Conservation (phyloP, 2,113 vertebrate genomes). For the Tetrao urogallus region DNA sequence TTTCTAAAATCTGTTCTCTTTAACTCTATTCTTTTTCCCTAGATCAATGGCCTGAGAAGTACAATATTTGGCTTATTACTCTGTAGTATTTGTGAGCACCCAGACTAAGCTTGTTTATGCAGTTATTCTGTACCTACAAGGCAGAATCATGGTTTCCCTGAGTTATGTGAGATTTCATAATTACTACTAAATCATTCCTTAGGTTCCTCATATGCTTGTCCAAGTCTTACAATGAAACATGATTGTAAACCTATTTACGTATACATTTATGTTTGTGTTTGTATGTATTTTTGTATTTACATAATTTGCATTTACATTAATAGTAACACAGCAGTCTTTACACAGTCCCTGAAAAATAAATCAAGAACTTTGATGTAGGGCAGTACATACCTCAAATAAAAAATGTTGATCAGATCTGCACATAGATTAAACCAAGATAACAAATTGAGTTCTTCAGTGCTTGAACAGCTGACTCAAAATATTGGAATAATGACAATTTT, state of each 20-base stretch:
- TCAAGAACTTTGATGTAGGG: background rate
- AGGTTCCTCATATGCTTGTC: background rate
- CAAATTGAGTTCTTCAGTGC: background rate
- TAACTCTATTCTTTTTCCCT: background rate
- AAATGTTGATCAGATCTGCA: background rate
- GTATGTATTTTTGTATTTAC: background rate
- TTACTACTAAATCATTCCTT: background rate
- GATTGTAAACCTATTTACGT: background rate
- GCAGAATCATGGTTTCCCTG: background rate
- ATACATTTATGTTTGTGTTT: background rate
- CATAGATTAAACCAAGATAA: background rate
- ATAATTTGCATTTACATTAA: background rate
- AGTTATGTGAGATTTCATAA: background rate
- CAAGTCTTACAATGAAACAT: background rate
- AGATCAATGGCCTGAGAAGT: background rate
- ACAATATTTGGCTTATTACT: conserved; percentile 18
- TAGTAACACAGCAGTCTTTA: background rate
- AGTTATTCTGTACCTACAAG: background rate
- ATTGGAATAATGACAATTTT: background rate
- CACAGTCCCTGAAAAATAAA: background rate
- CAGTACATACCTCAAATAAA: background rate
- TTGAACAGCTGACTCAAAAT: background rate
- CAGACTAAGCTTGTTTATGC: background rate
- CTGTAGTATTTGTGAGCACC: background rate
- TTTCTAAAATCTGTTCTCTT: conserved; percentile 42